phyloP scores from a whole-genome alignment of 2,797 vertebrate species.

The Cottoperca gobio region DNA sequence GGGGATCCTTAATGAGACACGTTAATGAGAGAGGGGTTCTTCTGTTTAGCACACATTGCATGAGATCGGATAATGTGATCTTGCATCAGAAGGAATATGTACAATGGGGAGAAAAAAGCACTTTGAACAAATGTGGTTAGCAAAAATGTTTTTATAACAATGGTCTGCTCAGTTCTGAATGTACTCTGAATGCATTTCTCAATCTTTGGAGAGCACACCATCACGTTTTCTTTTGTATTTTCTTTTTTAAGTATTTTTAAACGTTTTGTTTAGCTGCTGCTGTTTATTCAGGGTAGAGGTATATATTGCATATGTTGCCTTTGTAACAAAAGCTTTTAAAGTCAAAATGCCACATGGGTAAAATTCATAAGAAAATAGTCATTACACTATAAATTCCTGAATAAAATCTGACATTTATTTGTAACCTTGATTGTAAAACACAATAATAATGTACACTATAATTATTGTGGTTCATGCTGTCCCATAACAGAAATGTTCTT shows the following conservation, averaged over 20 bases:
- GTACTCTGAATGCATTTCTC: conserved; percentile 27
- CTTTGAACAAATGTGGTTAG: conserved; percentile 35
- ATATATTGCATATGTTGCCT: conserved; percentile 20
- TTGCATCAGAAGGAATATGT: conserved; percentile 35
- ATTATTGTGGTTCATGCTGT: conserved; percentile 29
- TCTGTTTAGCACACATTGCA: not conserved
- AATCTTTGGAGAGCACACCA: not conserved
- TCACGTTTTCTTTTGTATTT: conserved; percentile 19
- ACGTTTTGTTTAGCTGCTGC: conserved; percentile 32
- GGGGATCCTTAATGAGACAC: conserved; percentile 43
- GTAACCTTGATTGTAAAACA: conserved; percentile 31
- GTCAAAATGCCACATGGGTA: conserved; percentile 9
- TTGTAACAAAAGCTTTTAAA: conserved; percentile 29
- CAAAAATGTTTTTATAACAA: conserved; percentile 5
- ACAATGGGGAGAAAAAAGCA: conserved; percentile 22
- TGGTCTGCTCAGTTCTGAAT: conserved; percentile 17
- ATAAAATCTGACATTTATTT: not conserved
- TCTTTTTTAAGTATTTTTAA: conserved; percentile 26
- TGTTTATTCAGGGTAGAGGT: conserved; percentile 28
- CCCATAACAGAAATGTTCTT: conserved; percentile 25
- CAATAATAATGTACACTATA: conserved; percentile 23
- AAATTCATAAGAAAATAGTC: conserved; percentile 8
- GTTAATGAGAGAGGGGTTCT: not conserved
- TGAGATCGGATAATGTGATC: conserved; percentile 14
- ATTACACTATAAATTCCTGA: not conserved